Evolutionary conservation across 2,888 invertebrate species (phyloP).

Genomic region (Diadegma fenestrale): DNA sequence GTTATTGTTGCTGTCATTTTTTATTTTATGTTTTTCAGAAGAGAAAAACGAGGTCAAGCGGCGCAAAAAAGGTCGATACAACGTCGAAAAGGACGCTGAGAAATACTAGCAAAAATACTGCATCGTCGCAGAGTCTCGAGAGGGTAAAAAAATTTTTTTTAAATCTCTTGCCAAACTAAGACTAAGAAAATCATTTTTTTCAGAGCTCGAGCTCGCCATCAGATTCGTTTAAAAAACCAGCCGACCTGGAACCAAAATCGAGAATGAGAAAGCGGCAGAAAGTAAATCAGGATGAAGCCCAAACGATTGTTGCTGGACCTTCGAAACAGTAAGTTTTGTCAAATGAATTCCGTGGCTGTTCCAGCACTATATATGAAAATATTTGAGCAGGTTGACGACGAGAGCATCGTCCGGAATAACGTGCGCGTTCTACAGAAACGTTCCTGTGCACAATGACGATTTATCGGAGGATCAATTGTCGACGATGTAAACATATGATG

Average conservation of each 20-base stretch:
- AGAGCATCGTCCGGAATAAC: slow-evolving; percentile 44
- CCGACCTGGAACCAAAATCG: slow-evolving; percentile 13
- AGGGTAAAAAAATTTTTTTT: slow-evolving; percentile 17
- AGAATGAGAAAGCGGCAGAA: slow-evolving; percentile 62
- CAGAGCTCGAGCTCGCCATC: slow-evolving; percentile 39
- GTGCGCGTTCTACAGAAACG: slow-evolving; percentile 63
- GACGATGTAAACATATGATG: slow-evolving; percentile 46
- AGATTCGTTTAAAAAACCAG: slow-evolving; percentile 42
- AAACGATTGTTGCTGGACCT: slow-evolving; percentile 13
- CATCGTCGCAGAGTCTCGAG: slow-evolving; percentile 36
- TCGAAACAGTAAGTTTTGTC: slow-evolving; percentile 50
- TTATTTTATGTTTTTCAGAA: slow-evolving; percentile 33
- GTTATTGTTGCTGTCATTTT: neutral
- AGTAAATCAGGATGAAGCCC: slow-evolving; percentile 35
- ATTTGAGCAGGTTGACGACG: slow-evolving; percentile 20
- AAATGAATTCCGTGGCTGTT: neutral
- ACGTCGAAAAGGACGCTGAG: slow-evolving; percentile 27
- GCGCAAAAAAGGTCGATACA: slow-evolving; percentile 13
- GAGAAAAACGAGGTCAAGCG: slow-evolving; percentile 33
- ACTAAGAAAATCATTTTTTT: neutral
- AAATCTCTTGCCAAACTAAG: neutral
- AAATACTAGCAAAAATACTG: slow-evolving; percentile 29
- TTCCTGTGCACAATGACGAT: slow-evolving; percentile 63
- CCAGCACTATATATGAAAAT: neutral
- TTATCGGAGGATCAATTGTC: slow-evolving; percentile 76